Percentiles rank a stretch among this genome's conserved stretches.
These are phyloP conservation scores for Sturnus vulgaris DNA, from an alignment of 2,113 vertebrate genomes.

Conservation along the genomic window DNA sequence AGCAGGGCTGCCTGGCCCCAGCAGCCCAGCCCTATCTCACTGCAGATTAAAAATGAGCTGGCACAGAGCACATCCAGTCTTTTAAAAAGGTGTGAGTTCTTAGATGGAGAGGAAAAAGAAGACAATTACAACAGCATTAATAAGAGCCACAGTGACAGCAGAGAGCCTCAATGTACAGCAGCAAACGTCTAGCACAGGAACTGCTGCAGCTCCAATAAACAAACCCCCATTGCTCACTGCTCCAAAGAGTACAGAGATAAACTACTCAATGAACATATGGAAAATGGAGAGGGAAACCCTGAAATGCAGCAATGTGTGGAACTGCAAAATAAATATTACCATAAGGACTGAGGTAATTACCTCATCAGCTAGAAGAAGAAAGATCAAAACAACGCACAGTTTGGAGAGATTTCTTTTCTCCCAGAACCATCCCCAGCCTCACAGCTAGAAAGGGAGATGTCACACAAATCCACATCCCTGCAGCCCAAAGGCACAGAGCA, in stretches of 20 bases:
- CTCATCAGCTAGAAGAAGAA: conserved; percentile 27
- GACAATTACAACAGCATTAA: conserved; percentile 1
- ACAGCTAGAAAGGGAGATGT: neutral
- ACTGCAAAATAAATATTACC: conserved; percentile 56
- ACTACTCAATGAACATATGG: conserved; percentile 23
- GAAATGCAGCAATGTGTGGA: conserved; percentile 33
- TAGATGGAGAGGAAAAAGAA: conserved; percentile 35
- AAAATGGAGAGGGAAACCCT: conserved; percentile 20
- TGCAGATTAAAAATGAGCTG: conserved; percentile 55
- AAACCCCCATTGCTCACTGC: neutral
- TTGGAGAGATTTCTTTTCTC: neutral
- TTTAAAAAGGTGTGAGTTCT: conserved; percentile 57
- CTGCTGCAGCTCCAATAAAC: conserved; percentile 30
- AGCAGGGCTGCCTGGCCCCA: neutral
- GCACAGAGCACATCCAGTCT: conserved; percentile 15
- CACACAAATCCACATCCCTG: neutral
- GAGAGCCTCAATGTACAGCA: conserved; percentile 32
- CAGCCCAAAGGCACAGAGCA: neutral
- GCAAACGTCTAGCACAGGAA: conserved; percentile 4
- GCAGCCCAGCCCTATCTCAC: conserved; percentile 18
- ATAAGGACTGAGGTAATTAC: conserved; percentile 55
- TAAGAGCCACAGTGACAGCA: conserved; percentile 4
- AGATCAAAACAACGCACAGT: conserved; percentile 23
- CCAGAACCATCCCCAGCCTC: conserved; percentile 10
- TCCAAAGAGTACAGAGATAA: conserved; percentile 4